Evolutionary conservation across 2,797 vertebrate genomes (phyloP).

Genomic region (Eospalax fontanierii): DNA sequence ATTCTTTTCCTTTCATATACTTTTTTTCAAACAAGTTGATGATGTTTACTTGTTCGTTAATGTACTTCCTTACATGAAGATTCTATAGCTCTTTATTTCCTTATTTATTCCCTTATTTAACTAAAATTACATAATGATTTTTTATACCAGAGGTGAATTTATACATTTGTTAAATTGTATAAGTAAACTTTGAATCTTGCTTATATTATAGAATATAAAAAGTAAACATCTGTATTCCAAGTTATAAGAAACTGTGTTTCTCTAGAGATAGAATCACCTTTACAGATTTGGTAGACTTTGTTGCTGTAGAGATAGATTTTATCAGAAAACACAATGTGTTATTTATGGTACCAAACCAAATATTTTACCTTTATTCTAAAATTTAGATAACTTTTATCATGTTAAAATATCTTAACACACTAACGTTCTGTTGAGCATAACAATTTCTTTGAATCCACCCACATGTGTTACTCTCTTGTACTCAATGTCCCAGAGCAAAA

Average conservation of each 20-base stretch:
- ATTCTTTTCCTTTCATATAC: background rate
- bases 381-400: no score
- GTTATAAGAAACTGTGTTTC: background rate
- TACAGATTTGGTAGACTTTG: background rate
- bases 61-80: background rate
- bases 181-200: background rate
- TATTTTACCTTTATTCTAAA: no score
- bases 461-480: no score
- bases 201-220: background rate
- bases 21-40: background rate
- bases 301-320: background rate
- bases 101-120: slow-evolving; percentile 6
- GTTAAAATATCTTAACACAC: no score
- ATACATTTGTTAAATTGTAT: background rate
- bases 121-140: slow-evolving; percentile 2
- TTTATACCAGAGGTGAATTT: background rate
- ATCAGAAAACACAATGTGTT: no score
- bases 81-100: background rate
- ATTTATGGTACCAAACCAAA: no score
- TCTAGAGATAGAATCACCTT: background rate
- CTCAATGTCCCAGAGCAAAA: no score
- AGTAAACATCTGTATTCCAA: background rate
- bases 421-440: no score
- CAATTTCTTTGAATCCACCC: no score
- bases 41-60: background rate